Conservation (phyloP, 2,888 invertebrate species). For the Euplagia quadripunctaria region DNA sequence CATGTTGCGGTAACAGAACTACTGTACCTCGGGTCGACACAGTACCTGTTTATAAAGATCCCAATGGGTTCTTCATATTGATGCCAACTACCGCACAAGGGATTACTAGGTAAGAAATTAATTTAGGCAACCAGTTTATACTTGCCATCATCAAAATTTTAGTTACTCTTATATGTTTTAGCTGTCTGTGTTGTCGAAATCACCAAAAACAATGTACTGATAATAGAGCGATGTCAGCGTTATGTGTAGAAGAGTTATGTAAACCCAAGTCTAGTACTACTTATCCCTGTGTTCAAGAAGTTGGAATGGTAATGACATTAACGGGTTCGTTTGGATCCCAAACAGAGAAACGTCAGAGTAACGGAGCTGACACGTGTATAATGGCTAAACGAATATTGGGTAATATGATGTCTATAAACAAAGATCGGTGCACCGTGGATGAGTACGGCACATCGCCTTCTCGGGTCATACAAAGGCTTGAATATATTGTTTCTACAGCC, state of each 20-base stretch:
- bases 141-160: not conserved
- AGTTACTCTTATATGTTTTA: not conserved
- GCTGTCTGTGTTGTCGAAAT: conserved; percentile 12
- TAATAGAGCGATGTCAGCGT: conserved; percentile 3
- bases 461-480: conserved; percentile 15
- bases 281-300: conserved; percentile 12
- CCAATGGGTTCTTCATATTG: conserved; percentile 51
- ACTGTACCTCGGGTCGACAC: conserved; percentile 19
- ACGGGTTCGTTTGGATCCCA: conserved; percentile 5
- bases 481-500: not conserved
- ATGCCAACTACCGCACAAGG: conserved; percentile 31
- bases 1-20: conserved; percentile 44
- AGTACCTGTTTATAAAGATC: conserved; percentile 29
- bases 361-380: not conserved
- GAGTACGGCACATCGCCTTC: conserved; percentile 5
- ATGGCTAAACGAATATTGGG: conserved; percentile 17
- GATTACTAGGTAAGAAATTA: conserved; percentile 5
- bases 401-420: conserved; percentile 16
- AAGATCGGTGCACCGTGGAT: not conserved
- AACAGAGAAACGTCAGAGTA: not conserved
- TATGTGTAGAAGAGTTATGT: conserved; percentile 16
- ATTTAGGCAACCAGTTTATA: not conserved
- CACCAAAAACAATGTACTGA: not conserved
- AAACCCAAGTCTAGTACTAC: conserved; percentile 18
- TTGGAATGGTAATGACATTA: conserved; percentile 23